Evolutionary conservation across 2,113 vertebrate genomes (phyloP).

Genomic region (Regulus satrapa): DNA sequence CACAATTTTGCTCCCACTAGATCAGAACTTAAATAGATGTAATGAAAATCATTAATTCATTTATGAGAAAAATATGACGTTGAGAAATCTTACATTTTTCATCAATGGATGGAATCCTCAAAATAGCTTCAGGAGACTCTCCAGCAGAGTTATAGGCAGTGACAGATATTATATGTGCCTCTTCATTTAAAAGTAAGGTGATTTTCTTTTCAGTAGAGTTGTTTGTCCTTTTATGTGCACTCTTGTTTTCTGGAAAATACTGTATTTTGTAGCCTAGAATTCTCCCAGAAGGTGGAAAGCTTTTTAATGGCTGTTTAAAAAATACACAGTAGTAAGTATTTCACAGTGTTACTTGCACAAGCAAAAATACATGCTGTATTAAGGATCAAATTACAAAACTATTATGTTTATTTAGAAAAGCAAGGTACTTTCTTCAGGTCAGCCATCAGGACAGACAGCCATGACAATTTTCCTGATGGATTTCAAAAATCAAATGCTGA

Average conservation of each 20-base stretch:
- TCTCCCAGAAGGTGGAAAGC: conserved; percentile 22
- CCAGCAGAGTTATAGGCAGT: conserved; percentile 68
- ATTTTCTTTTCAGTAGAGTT: not conserved
- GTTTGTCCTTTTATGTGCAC: not conserved
- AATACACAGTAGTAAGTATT: not conserved
- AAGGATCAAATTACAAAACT: not conserved
- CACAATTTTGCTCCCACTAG: not conserved
- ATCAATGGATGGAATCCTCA: conserved; percentile 68
- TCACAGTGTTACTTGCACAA: not conserved
- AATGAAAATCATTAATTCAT: not conserved
- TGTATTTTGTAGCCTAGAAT: conserved; percentile 67
- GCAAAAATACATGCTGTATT: not conserved
- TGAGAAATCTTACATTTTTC: conserved; percentile 55
- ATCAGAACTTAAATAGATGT: not conserved
- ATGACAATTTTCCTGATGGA: not conserved
- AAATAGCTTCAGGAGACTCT: conserved; percentile 47
- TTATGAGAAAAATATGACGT: not conserved
- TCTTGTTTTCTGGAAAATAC: conserved; percentile 59
- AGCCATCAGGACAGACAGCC: not conserved
- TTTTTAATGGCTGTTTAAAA: conserved; percentile 24
- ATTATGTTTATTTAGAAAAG: not conserved
- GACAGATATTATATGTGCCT: conserved; percentile 53
- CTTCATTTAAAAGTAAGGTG: conserved; percentile 32
- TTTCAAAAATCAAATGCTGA: not conserved
- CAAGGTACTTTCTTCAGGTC: not conserved